phyloP scores from a whole-genome alignment of 2,888 invertebrate species.

The Drosophila meridiana region DNA sequence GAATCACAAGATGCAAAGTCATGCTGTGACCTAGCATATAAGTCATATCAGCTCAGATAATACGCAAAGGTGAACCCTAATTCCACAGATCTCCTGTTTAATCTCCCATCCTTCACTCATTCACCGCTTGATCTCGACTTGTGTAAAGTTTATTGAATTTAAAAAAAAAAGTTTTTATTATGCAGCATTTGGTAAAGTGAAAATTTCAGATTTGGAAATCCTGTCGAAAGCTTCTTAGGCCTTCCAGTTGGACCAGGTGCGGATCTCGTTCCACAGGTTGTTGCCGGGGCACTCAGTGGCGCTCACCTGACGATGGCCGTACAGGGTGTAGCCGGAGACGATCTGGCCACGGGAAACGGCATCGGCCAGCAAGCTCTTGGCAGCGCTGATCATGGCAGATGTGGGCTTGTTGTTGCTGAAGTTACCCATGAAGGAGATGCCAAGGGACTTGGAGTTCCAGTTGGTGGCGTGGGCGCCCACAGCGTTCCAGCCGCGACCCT shows the following conservation, averaged over 20 bases:
- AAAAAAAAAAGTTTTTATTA: slow-evolving; percentile 11
- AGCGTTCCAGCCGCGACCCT: slow-evolving; percentile 76
- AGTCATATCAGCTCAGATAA: not conserved
- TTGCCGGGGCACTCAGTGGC: slow-evolving; percentile 81
- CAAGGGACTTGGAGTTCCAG: slow-evolving; percentile 76
- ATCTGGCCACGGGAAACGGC: slow-evolving; percentile 65
- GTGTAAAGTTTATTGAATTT: slow-evolving; percentile 25
- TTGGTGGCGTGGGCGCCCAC: slow-evolving; percentile 75
- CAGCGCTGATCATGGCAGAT: slow-evolving; percentile 63
- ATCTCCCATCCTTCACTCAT: not conserved
- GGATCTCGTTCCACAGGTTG: slow-evolving; percentile 77
- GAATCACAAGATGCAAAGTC: too few relatives aligned
- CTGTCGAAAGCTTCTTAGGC: slow-evolving; percentile 27
- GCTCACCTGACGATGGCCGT: slow-evolving; percentile 79
- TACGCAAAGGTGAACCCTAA: not conserved
- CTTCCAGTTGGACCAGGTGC: slow-evolving; percentile 77
- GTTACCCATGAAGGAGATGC: slow-evolving; percentile 79
- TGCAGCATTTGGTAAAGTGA: slow-evolving; percentile 11
- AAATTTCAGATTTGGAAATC: not conserved
- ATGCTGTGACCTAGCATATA: not conserved
- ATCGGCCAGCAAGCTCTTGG: slow-evolving; percentile 67
- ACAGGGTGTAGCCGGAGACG: slow-evolving; percentile 54
- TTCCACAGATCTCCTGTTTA: not conserved
- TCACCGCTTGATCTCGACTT: not conserved
- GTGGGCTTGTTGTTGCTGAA: slow-evolving; percentile 54